A percentile compares a stretch with the other conserved stretches of the same genome.
Conservation (phyloP, 92 coral and sea anemone genomes). For the Actinernus sp. region DNA sequence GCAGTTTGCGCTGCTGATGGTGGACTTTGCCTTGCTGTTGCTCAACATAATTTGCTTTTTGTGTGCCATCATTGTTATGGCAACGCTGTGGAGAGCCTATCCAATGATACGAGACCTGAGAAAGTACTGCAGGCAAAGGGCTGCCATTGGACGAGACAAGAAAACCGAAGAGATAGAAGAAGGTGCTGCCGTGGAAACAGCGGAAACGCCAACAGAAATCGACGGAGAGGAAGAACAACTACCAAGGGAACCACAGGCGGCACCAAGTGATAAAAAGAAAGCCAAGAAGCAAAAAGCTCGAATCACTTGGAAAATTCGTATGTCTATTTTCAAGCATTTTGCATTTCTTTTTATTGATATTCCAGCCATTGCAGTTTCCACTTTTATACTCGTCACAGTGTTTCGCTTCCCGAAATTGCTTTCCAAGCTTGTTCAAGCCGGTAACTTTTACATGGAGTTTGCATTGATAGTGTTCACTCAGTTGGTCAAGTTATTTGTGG, state of each 20-base stretch:
- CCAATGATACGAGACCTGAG: conserved; percentile 78
- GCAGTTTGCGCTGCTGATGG: conserved; percentile 74
- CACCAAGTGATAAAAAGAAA: not conserved
- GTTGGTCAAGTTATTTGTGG: conserved; percentile 71
- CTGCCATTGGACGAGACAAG: conserved; percentile 1
- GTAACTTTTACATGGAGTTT: conserved; percentile 92
- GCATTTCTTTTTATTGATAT: conserved; percentile 81
- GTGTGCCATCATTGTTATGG: conserved; percentile 54
- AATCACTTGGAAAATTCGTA: conserved; percentile 89
- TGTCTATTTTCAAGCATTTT: conserved; percentile 84
- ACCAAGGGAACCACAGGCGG: not conserved
- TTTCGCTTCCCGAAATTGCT: conserved; percentile 83
- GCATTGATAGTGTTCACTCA: conserved; percentile 81
- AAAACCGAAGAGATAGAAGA: too few relatives aligned
- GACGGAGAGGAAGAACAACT: conserved; percentile 2
- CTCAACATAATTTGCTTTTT: conserved; percentile 82
- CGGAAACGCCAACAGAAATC: not conserved
- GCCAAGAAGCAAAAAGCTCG: conserved; percentile 15
- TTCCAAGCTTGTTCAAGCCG: conserved; percentile 86
- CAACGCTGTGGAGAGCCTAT: conserved; percentile 91
- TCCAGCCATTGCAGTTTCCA: conserved; percentile 82
- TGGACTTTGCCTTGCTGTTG: conserved; percentile 83
- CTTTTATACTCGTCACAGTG: conserved; percentile 77
- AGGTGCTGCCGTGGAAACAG: conserved; percentile 6
- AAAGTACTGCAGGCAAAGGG: conserved; percentile 71